Evolutionary conservation across 1,140 invertebrate species (phyloP), one percentile per base, ranked within the genome.

Genomic region (Ceratoteleas bidentatus): DNA sequence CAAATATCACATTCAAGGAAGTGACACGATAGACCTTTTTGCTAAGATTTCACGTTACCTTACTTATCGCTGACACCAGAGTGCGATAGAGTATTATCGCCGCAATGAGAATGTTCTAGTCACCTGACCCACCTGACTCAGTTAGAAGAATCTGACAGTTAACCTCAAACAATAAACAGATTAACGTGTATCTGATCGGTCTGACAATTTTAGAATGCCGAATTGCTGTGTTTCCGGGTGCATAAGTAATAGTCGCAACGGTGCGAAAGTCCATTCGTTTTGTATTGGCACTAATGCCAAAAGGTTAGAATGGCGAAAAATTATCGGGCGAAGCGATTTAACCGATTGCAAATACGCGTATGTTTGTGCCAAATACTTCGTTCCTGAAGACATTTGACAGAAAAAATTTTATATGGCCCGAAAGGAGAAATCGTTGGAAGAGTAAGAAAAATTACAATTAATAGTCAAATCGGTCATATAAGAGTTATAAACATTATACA

Each of bases 371-470:
- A 43, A 6, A 10, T 6, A 43, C 40, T 49, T 49, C 13, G 0
- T 11, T 13, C 47, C 47, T 2, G 47, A 49, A n/a, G 47, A 49
- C 3, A 49, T 49, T 49, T 13, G 3, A 49, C 14, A 4, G 47
- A 49, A 14, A 11, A 13, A 49, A 6, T 49, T 49, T 49, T 49
- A 14, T 49, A 49, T 49, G 47, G 47, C 2, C 47, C 47, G 7
- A 49, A 49, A 7, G 47, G 47, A 11, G 47, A 49, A 49, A 14
- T 49, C 6, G 47, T 49, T 13, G 47, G 47, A 3, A 49, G 47
- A 49, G 47, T 49, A 49, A 49, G 47, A 6, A 49, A 7, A 14
- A 49, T 13, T 43, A 6, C 40, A 24, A 24, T 24, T 24, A 24
- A 24, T 24, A 24, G 24, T 24, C 24, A 4, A 24, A 24, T 24